Conservation (phyloP, 2,888 invertebrate species). For the Mellilla xanthometata region DNA sequence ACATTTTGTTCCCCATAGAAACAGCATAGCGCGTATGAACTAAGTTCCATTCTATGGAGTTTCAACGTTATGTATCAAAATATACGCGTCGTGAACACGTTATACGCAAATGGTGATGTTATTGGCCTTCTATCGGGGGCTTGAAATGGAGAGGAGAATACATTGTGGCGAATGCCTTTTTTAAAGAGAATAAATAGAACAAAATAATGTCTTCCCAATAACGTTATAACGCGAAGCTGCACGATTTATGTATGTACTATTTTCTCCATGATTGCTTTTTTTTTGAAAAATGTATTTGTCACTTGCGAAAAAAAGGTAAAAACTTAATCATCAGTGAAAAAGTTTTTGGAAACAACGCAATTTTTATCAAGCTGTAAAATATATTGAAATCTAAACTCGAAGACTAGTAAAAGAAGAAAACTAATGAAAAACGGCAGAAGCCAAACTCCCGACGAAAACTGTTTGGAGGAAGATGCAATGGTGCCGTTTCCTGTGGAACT, state of each 20-base stretch:
- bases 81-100: conserved; percentile 53
- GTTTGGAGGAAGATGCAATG: conserved; percentile 11
- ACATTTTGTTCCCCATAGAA: too few relatives aligned
- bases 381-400: neutral
- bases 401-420: too few relatives aligned
- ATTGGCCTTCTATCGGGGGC: conserved; percentile 36
- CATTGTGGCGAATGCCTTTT: conserved; percentile 8
- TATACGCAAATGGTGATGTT: conserved; percentile 60
- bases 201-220: too few relatives aligned
- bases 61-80: conserved; percentile 32
- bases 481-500: conserved; percentile 5
- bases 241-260: too few relatives aligned
- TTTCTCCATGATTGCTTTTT: too few relatives aligned
- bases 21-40: too few relatives aligned
- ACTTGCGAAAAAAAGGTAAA: too few relatives aligned
- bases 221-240: too few relatives aligned
- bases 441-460: neutral
- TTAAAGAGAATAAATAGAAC: too few relatives aligned
- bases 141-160: conserved; percentile 33
- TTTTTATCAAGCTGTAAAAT: neutral
- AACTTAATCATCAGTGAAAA: too few relatives aligned
- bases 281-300: too few relatives aligned
- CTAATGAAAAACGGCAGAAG: conserved; percentile 2
- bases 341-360: too few relatives aligned
- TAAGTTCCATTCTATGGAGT: neutral